Conservation (phyloP, 2,888 invertebrate genomes). For the Agrotis clavis region DNA sequence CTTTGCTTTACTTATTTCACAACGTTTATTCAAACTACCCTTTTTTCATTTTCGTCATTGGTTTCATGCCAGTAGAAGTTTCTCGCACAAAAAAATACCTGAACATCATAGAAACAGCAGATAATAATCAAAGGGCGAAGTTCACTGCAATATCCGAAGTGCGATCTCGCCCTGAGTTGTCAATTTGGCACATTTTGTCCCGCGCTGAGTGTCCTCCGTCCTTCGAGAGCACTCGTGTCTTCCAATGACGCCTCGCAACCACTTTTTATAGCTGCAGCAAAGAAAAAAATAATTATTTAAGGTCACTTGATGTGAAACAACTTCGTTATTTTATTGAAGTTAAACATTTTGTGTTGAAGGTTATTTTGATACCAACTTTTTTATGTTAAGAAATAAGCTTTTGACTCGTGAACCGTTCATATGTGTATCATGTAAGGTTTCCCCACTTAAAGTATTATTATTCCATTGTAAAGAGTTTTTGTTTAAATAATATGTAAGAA, state of each 20-base stretch:
- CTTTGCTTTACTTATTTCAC: background rate
- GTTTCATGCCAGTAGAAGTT: background rate
- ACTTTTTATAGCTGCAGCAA: conserved; percentile 80
- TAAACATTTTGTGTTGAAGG: conserved; percentile 32
- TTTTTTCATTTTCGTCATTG: background rate
- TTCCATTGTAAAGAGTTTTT: background rate
- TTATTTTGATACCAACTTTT: conserved; percentile 24
- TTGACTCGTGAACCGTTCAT: background rate
- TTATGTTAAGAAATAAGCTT: background rate
- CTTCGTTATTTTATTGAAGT: conserved; percentile 70
- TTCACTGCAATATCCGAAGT: conserved; percentile 77
- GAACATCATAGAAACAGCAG: conserved; percentile 26
- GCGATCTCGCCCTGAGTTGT: conserved; percentile 81
- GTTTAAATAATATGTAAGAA: background rate
- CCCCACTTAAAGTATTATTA: background rate
- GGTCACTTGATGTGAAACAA: conserved; percentile 72
- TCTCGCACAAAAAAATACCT: conserved; percentile 15
- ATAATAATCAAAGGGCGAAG: conserved; percentile 59
- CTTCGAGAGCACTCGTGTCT: conserved; percentile 70
- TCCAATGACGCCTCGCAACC: conserved; percentile 79
- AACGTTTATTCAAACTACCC: background rate
- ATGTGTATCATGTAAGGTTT: background rate
- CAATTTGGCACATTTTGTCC: conserved; percentile 87
- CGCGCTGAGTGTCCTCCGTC: conserved; percentile 75
- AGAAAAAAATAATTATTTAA: conserved; percentile 76